Evolutionary conservation across 2,113 vertebrate genomes (phyloP), one percentile per base, ranked within the genome.

Genomic region (Morone chrysops): DNA sequence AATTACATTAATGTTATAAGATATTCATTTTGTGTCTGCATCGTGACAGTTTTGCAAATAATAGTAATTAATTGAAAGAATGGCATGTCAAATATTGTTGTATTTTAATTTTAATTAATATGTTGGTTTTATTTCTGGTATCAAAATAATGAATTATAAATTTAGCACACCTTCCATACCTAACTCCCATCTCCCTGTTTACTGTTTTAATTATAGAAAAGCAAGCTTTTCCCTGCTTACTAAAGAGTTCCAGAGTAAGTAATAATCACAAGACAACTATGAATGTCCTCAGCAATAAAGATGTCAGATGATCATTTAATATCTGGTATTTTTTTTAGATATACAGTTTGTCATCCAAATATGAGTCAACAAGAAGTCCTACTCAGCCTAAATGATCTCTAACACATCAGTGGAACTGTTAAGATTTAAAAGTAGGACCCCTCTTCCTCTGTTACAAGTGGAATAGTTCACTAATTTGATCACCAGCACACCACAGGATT

Each of bases 141-240:
- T 53, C 18, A 38, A 38, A 53, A 47, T 53, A 9, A 80, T 53
- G 25, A 20, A 61, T 76, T 9, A 31, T 9, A 18, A 36, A 61
- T 78, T 17, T 20, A 48, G 43, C 6, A 17, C 38, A 17, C 45
- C 51, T 17, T 48, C n/a, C 50, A 16, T 36, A 54, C 71, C 11
- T n/a, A 53, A 71, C 62, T 38, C 40, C 14, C 22, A 45, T 54
- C 48, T 78, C 13, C 17, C 53, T 51, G 73, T 69, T 74, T 69
- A 38, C 18, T 5, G 62, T 68, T 77, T 45, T 50, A 70, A 63
- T 78, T 12, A 53, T 18, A 54, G 59, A 79, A 70, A n/a, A 53
- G 16, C 16, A 45, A 43, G 10, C 38, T 41, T 65, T 43, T 59
- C 5, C 11, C 56, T 38, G 61, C 40, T 17, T 54, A 8, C 17